Evolutionary conservation across 37 sponge, comb jelly and placozoan genomes (phyloP).

Genomic region (Chondrosia reniformis): DNA sequence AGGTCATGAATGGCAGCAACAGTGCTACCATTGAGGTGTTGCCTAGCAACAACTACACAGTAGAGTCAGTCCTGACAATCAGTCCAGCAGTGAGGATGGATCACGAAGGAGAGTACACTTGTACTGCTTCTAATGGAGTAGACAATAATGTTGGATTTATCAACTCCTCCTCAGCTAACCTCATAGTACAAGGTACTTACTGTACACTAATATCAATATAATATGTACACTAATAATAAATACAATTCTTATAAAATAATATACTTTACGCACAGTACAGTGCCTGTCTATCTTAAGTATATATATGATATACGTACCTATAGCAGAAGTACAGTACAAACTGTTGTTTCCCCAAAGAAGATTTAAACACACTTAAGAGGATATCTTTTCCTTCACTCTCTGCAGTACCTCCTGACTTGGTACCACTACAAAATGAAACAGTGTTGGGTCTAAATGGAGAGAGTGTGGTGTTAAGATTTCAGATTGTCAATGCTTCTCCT

Average conservation of each 20-base stretch:
- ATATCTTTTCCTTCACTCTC: not conserved
- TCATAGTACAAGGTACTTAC: slow-evolving; percentile 56
- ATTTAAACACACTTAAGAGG: no score
- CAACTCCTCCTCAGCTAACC: slow-evolving; percentile 10
- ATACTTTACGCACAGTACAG: no score
- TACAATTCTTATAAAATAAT: no score
- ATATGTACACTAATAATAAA: no score
- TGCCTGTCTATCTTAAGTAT: no score
- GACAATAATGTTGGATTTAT: not conserved
- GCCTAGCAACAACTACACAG: slow-evolving; percentile 18
- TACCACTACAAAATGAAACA: not conserved
- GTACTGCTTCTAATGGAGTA: slow-evolving; percentile 17
- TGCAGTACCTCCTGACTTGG: slow-evolving; percentile 61
- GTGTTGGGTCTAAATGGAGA: slow-evolving; percentile 22
- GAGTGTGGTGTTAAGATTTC: slow-evolving; percentile 23
- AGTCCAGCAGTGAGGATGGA: not conserved
- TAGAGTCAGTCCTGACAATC: not conserved
- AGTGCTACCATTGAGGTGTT: no score
- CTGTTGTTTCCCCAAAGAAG: no score
- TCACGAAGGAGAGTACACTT: not conserved
- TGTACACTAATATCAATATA: no score
- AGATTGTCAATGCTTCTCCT: slow-evolving; percentile 45
- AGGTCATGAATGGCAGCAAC: not conserved
- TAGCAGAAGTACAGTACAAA: no score
- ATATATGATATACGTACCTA: no score